Base-by-base conservation (phyloP, 2,888 invertebrate genomes). In the Apoderus coryli region DNA sequence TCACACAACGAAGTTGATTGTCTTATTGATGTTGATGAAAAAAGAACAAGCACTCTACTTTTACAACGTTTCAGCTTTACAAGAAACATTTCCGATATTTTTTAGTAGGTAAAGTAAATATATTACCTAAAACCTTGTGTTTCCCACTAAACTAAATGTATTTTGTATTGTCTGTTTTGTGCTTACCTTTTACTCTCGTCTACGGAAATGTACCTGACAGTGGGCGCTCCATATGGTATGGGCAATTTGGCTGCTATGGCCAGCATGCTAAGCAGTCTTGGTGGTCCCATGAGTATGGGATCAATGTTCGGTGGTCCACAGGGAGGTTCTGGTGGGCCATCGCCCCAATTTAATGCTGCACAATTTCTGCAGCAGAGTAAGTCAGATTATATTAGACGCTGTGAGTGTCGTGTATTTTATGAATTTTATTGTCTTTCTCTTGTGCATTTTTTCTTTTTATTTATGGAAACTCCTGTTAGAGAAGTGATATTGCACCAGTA, bases 331-430 rank as follows among this genome's bases (percentile, higher is more conserved):
- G 43, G 42, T 12, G 38, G 35, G 25, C 50, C 50, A 13, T 51
- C 48, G 25, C 49, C 52, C 49, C 69, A 68, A 29, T 71, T 67
- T 61, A 76, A 68, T 67, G 76, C 80, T 52, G 77, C 80, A 57
- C 76, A 81, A 53, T 70, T 82, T 56, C 68, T 84, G 61, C 80
- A 81, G 60, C 81, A 81, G 69, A 80, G 81, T 82, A 75, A 78
- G 78, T 76, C 47, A 25, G 25, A n/a, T 11, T n/a, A 14, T 16
- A n/a, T 28, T 28, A 37, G 27, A 34, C 38, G 36, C 39, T 34
- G 40, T 43, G 43, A 44, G 43, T 43, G 38, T 39, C 37, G 40
- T 34, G 32, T 29, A 30, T 31, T 28, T 27, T 19, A 5, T 25
- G 13, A 24, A 23, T 35, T 34, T 33, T 25, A 25, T 28, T 27